Conservation (phyloP, 2,113 vertebrate genomes). For the Hipposideros armiger region DNA sequence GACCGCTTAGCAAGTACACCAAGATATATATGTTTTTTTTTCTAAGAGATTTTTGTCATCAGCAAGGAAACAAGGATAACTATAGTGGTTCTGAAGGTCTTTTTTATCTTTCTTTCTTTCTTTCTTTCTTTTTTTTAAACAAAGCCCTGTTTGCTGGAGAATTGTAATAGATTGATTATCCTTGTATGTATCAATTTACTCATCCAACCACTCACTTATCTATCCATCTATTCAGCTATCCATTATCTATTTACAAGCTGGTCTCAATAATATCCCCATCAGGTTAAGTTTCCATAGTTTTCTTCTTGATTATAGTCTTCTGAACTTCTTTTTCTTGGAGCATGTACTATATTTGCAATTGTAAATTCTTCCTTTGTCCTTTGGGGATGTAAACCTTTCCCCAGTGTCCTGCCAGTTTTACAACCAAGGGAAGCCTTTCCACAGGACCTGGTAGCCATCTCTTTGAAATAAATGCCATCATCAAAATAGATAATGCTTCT, state of each 20-base stretch:
- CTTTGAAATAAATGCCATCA: background rate
- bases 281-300: background rate
- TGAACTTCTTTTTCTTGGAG: background rate
- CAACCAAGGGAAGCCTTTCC: background rate
- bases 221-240: background rate
- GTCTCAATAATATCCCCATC: background rate
- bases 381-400: conserved; percentile 25
- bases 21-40: background rate
- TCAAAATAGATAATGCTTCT: background rate
- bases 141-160: background rate
- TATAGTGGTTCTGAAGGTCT: background rate
- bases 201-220: background rate
- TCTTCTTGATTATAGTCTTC: background rate
- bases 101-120: background rate
- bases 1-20: background rate
- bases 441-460: background rate
- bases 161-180: background rate
- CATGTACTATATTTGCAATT: background rate
- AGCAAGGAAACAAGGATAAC: background rate
- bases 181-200: background rate
- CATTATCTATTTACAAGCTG: background rate
- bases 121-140: background rate
- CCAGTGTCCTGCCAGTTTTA: background rate
- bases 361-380: background rate
- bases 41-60: background rate